Percentiles rank a stretch among this genome's conserved stretches.
Conservation (phyloP, 35 echinoderm and acorn worm species). For the Apostichopus californicus region DNA sequence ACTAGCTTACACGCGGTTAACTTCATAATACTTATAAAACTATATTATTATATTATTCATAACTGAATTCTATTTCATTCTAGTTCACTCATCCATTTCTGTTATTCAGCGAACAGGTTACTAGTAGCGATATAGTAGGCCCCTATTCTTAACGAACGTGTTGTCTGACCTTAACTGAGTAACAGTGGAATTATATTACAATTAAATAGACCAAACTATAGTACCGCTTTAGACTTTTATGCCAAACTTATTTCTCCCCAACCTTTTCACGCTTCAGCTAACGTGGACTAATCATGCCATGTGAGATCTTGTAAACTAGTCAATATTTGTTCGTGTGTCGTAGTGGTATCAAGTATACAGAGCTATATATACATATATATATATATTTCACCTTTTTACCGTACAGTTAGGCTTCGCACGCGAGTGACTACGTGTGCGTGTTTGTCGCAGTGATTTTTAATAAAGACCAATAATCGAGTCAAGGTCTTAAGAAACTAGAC, state of each 20-base stretch:
- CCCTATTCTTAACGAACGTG: no score
- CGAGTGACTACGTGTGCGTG: not conserved
- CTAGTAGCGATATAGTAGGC: no score
- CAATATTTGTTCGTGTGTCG: slow-evolving; percentile 37
- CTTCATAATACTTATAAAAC: no score
- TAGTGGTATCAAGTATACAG: not conserved
- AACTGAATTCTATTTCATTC: no score
- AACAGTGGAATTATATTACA: not conserved
- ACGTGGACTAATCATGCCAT: not conserved
- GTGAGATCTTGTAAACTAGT: not conserved
- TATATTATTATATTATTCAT: no score
- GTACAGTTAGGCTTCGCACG: not conserved
- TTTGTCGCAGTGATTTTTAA: slow-evolving; percentile 4
- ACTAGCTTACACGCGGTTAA: no score
- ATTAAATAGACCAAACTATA: not conserved
- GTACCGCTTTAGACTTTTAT: no score
- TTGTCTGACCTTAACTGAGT: no score
- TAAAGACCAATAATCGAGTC: not conserved
- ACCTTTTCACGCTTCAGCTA: not conserved
- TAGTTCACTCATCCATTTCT: no score
- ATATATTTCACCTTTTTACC: not conserved
- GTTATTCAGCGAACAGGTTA: no score
- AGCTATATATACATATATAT: not conserved
- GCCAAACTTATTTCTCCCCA: not conserved
- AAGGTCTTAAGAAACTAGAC: not conserved